A percentile compares a stretch with the other conserved stretches of the same genome.
phyloP scores from a whole-genome alignment of 2,797 vertebrate genomes.

The Enteromius anoplus region DNA sequence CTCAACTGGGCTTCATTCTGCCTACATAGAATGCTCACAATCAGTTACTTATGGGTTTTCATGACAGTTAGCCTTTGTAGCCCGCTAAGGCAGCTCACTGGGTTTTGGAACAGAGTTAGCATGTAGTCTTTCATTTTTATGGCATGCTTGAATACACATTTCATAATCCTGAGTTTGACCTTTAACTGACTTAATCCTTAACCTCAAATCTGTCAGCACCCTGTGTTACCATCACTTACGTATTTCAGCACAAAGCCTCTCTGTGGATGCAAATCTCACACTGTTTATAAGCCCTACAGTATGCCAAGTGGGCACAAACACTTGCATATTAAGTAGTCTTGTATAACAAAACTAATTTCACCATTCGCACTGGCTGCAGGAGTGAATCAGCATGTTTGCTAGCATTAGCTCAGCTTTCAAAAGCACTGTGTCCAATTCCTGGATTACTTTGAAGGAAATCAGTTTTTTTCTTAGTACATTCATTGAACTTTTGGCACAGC shows the following conservation, averaged over 20 bases:
- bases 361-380: neutral
- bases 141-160: slow-evolving; percentile 11
- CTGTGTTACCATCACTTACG: neutral
- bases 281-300: neutral
- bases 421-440: neutral
- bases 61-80: neutral
- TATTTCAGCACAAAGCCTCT: slow-evolving; percentile 15
- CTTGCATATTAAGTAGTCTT: slow-evolving; percentile 33
- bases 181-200: slow-evolving; percentile 21
- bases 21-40: neutral
- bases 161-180: slow-evolving; percentile 28
- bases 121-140: slow-evolving; percentile 4
- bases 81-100: neutral
- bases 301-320: slow-evolving; percentile 21
- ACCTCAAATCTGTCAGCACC: slow-evolving; percentile 35
- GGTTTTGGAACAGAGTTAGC: slow-evolving; percentile 10
- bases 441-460: neutral
- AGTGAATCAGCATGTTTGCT: slow-evolving; percentile 23
- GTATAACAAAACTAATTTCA: slow-evolving; percentile 33
- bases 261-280: slow-evolving; percentile 2
- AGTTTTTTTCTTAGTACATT: neutral
- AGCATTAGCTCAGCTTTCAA: slow-evolving; percentile 3
- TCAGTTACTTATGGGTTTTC: neutral
- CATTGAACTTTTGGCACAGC: neutral
- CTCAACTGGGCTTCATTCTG: neutral